Percentiles rank a stretch among this genome's conserved stretches.
Evolutionary conservation across 37 sponge, comb jelly and placozoan species (phyloP).

Genomic region (Petrosia ficiformis): DNA sequence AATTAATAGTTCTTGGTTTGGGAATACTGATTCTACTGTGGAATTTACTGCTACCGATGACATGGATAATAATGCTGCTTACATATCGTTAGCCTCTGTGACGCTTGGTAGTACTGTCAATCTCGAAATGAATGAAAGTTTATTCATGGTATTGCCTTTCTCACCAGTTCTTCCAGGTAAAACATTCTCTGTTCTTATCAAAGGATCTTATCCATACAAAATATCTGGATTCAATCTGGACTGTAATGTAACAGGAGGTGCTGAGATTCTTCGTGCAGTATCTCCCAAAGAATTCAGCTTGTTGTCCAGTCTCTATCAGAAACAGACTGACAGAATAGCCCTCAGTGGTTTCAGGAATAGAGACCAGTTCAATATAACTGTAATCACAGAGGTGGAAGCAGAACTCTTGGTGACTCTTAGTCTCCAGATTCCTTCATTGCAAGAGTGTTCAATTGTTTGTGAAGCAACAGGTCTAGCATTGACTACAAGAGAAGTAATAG

Average conservation of each 20-base stretch:
- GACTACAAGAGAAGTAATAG: not conserved
- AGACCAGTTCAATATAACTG: not conserved
- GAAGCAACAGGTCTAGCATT: not conserved
- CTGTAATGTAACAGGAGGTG: not conserved
- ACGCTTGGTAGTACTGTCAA: not conserved
- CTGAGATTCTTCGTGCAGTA: not conserved
- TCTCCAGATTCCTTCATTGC: not conserved
- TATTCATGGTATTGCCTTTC: not conserved
- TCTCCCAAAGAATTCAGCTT: not conserved
- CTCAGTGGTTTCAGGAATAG: constrained; percentile 3
- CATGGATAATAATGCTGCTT: not conserved
- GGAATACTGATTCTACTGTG: not conserved
- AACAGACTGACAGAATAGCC: not conserved
- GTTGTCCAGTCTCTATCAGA: not conserved
- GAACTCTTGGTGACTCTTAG: not conserved
- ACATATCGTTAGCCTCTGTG: not conserved
- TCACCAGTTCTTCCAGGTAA: not conserved
- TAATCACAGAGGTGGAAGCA: not conserved
- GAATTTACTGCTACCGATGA: not conserved
- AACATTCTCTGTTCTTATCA: not conserved
- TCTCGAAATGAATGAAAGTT: not conserved
- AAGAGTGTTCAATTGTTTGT: not conserved
- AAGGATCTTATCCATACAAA: not conserved
- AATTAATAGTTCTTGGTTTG: not conserved
- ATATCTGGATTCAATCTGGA: constrained; percentile 4